Evolutionary conservation across 2,888 invertebrate species (phyloP).

Genomic region (Drosophila siamana): DNA sequence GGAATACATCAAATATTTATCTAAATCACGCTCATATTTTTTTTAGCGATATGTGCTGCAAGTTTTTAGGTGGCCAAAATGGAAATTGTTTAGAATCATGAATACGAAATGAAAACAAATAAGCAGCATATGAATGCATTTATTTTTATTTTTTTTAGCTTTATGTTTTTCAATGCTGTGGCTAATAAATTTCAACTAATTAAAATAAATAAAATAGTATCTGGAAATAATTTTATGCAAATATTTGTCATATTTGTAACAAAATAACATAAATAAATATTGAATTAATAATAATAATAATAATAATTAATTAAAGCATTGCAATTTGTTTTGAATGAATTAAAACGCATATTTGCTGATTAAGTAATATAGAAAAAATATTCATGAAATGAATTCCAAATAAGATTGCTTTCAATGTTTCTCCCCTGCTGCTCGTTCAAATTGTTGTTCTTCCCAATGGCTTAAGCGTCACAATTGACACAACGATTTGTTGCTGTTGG

Average conservation of each 20-base stretch:
- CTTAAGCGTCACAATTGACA: constrained; percentile 40
- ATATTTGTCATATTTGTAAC: too few species aligned
- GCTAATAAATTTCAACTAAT: neutral
- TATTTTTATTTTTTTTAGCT: neutral
- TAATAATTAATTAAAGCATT: neutral
- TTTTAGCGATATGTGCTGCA: neutral
- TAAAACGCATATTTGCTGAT: neutral
- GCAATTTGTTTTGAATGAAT: neutral
- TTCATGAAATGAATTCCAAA: neutral
- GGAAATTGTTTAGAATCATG: neutral
- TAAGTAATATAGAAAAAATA: neutral
- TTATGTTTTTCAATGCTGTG: neutral
- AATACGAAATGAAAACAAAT: neutral
- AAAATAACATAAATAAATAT: neutral
- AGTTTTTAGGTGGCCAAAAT: neutral
- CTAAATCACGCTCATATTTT: constrained; percentile 8
- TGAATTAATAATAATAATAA: neutral
- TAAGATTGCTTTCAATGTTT: neutral
- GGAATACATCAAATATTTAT: constrained; percentile 13
- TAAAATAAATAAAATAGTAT: neutral
- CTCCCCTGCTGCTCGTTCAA: neutral
- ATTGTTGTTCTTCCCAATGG: constrained; percentile 5
- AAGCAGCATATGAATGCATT: neutral
- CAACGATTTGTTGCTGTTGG: constrained; percentile 43
- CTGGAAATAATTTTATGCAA: neutral